phyloP scores from a whole-genome alignment of 2,888 invertebrate species.

The Leptogaster cylindrica region DNA sequence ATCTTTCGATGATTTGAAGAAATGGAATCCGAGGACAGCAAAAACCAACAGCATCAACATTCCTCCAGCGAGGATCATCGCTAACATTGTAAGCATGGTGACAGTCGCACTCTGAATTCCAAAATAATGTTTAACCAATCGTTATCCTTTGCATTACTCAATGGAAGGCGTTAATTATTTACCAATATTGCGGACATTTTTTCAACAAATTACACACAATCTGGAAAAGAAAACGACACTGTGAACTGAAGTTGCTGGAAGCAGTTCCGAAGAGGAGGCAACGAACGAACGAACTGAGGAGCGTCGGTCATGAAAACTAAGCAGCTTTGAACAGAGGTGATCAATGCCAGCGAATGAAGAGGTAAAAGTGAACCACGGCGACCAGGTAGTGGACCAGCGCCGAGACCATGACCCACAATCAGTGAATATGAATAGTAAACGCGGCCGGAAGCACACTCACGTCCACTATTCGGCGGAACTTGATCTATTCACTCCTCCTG shows the following conservation, averaged over 20 bases:
- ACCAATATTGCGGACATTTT: constrained; percentile 24
- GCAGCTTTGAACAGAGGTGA: not conserved
- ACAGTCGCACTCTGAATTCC: not conserved
- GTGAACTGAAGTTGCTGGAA: no score
- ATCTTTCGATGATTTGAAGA: constrained; percentile 59
- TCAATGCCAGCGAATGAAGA: constrained; percentile 6
- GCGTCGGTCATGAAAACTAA: not conserved
- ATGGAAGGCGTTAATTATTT: not conserved
- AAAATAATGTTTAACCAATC: not conserved
- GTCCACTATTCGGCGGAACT: no score
- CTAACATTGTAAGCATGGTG: constrained; percentile 24
- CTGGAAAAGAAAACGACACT: not conserved
- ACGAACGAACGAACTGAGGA: constrained; percentile 4
- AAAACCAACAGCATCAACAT: constrained; percentile 49
- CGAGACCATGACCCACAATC: constrained; percentile 18
- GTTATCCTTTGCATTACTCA: not conserved
- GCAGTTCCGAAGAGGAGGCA: not conserved
- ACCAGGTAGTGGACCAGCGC: constrained; percentile 5
- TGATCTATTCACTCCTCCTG: no score
- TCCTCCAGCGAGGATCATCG: constrained; percentile 22
- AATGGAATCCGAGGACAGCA: constrained; percentile 55
- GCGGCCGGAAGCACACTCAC: not conserved
- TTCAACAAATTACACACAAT: not conserved
- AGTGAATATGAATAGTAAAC: not conserved
- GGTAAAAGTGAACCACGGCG: constrained; percentile 29